Evolutionary conservation across 2,888 invertebrate genomes (phyloP), one percentile per base, ranked within the genome.

Genomic region (Stratiomys singularior): DNA sequence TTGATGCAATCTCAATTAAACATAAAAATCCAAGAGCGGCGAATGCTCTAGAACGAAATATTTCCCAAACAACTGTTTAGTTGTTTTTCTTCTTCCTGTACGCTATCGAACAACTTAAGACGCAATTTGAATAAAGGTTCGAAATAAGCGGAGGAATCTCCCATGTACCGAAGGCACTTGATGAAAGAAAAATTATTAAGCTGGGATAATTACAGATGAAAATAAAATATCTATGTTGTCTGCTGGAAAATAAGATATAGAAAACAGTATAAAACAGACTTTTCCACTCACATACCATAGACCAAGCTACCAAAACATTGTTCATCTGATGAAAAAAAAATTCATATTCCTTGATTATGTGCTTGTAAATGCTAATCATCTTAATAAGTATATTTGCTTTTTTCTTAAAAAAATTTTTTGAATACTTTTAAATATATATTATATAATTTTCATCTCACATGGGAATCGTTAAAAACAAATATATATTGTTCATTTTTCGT

Each of bases 151-250:
- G n/a, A n/a, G 18, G 44, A 15, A n/a, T 9, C 21, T 30, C 25
- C 71, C 47, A 27, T 25, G 71, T 71, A 71, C 71, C 71, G 27
- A 71, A 71, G 71, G 71, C 71, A 71, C 71, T 71, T 71, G 13
- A 47, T 37, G 47, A 71, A 71, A 71, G 18, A 37, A 18, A 44
- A 25, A 71, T 47, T 46, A 71, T 46, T n/a, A 67, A 44, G 15
- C 47, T 71, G 13, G 47, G 52, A 13, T 13, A 15, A 52, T 52
- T 4, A 52, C 4, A 52, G 52, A 52, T 52, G 15, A 13, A n/a
- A 15, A 5, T 18, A 15, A 52, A 52, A 52, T 15, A 18, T 3
- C 15, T 15, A 52, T 4, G 18, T 9, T 52, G 4, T 52, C 37
- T 5, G 37, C 37, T 37, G 37, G 9, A 37, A 37, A 37, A 37